Evolutionary conservation across 2,888 invertebrate genomes (phyloP).

Genomic region (Drosophila anomelani): DNA sequence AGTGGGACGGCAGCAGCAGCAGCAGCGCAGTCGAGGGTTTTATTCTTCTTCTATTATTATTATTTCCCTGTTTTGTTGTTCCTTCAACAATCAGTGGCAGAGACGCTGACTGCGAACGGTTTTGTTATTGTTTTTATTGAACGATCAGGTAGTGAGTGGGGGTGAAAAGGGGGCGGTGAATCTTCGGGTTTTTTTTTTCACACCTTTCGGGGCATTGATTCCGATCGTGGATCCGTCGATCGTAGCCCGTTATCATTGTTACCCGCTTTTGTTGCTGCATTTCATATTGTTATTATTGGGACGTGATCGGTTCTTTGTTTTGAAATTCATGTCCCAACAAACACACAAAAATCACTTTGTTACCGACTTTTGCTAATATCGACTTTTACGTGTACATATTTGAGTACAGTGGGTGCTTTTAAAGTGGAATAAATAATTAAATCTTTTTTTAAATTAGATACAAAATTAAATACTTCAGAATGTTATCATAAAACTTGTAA

Average conservation of each 20-base stretch:
- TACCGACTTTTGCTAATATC: conserved; percentile 27
- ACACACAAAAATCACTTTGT: conserved; percentile 24
- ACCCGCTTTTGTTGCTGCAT: conserved; percentile 37
- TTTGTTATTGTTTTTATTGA: conserved; percentile 20
- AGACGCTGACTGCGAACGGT: neutral
- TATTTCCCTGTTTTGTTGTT: conserved; percentile 5
- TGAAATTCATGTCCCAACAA: conserved; percentile 32
- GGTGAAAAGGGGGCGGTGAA: conserved; percentile 1
- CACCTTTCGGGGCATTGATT: conserved; percentile 42
- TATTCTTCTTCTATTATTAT: neutral
- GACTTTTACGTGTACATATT: conserved; percentile 33
- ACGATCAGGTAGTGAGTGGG: neutral
- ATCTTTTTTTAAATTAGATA: neutral
- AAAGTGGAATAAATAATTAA: neutral
- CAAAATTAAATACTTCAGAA: neutral
- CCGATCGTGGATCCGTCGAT: conserved; percentile 23
- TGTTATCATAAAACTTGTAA: neutral
- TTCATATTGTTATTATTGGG: conserved; percentile 42
- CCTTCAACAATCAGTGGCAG: conserved; percentile 6
- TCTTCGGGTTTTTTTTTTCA: conserved; percentile 27
- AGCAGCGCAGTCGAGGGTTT: conserved; percentile 7
- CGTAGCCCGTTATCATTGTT: conserved; percentile 40
- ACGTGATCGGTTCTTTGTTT: conserved; percentile 43
- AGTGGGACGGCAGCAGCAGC: conserved; percentile 29
- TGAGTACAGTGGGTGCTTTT: conserved; percentile 8